phyloP scores from a whole-genome alignment of 1,140 invertebrate genomes.

The Eriosoma lanigerum region DNA sequence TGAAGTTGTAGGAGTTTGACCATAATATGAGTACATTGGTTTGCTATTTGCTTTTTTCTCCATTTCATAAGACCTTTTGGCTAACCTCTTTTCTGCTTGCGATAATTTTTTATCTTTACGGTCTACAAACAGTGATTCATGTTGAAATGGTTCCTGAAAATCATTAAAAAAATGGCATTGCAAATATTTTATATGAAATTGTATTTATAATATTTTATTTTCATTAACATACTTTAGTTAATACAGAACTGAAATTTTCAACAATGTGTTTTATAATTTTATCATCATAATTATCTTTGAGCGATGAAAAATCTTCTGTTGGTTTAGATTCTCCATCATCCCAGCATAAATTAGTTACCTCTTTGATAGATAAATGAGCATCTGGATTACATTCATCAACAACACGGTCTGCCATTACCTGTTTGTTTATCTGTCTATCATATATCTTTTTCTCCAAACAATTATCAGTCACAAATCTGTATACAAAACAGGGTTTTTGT shows the following conservation, averaged over 20 bases:
- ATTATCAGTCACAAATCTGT: conserved; percentile 94
- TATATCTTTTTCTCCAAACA: conserved; percentile 98
- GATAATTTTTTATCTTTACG: conserved; percentile 94
- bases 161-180: background rate
- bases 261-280: conserved; percentile 77
- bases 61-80: conserved; percentile 89
- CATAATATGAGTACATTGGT: conserved; percentile 54
- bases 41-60: conserved; percentile 78
- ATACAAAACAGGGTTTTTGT: conserved; percentile 90
- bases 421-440: conserved; percentile 96
- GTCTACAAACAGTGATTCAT: conserved; percentile 94
- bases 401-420: conserved; percentile 94
- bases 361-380: conserved; percentile 89
- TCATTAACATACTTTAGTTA: conserved; percentile 66
- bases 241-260: conserved; percentile 67
- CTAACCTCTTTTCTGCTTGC: conserved; percentile 89
- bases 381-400: conserved; percentile 98
- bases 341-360: conserved; percentile 90
- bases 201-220: background rate
- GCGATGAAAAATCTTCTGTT: conserved; percentile 69
- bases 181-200: conserved; percentile 20
- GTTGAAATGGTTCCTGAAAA: conserved; percentile 84
- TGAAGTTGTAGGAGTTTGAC: conserved; percentile 55
- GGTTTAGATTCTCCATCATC: conserved; percentile 80
- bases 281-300: conserved; percentile 77